Base-by-base conservation (phyloP, 1,140 invertebrate species). In the Apis florea region DNA sequence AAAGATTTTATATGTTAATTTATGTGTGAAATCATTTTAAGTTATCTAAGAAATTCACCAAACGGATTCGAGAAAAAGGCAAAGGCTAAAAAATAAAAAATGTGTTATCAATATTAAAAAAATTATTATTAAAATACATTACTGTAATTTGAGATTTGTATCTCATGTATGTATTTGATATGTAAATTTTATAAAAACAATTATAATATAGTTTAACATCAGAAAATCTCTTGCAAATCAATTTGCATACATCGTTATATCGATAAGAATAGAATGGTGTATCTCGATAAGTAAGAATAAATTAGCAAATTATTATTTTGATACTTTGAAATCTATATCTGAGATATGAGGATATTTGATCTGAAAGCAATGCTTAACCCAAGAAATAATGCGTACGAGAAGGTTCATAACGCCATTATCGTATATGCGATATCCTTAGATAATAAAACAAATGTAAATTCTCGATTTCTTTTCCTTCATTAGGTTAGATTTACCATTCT, bases 381-480 rank as follows among this genome's bases (percentile, higher is more conserved):
- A 92, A 91, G 90, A 92, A 92, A 91, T 90, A 91, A 91, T 92
- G 69, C 83, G 87, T 86, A 86, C 86, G 85, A 72, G 83, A 83
- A 83, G 79, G 82, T 90, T 91, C 90, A 58, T 31, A 87, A 74
- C 82, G 72, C 87, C 89, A 90, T 91, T 90, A 91, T 89, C 76
- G 47, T 49, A 73, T 58, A 59, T 19, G 31, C 82, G 70, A 26
- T 31, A 85, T 74, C 40, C 58, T 24, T 66, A 71, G 71, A 83
- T 81, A 87, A 84, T 87, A 88, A 89, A 85, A 88, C 84, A 81
- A 79, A 89, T 85, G 76, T 56, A 59, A 9, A 26, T 70, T 71
- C 74, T 59, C 54, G 66, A 61, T 73, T 58, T 63, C 76, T 59
- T 70, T 75, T 75, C 21, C 19, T 17, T 47, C 47, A 5, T 10